phyloP scores from a whole-genome alignment of 2,113 vertebrate genomes.

The Albula glossodonta region DNA sequence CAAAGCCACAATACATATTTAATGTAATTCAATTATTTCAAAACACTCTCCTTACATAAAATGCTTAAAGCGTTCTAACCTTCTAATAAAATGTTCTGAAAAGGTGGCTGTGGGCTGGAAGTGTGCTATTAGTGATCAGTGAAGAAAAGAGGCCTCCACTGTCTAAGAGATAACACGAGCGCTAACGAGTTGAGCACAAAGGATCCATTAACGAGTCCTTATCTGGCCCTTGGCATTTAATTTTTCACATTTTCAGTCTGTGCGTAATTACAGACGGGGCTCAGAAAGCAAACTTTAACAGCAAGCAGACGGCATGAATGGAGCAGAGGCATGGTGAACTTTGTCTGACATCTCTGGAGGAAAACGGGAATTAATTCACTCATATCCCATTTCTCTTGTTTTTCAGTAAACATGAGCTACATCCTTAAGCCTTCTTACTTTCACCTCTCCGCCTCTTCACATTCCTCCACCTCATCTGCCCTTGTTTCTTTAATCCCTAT shows the following conservation, averaged over 20 bases:
- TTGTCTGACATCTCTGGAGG: background rate
- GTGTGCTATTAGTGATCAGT: background rate
- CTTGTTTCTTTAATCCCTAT: background rate
- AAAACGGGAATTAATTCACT: background rate
- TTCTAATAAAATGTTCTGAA: background rate
- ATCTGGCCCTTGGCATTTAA: background rate
- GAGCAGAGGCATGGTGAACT: background rate
- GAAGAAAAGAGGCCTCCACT: background rate
- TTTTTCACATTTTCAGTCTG: background rate
- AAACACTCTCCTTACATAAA: background rate
- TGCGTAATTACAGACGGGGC: background rate
- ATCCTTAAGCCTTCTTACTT: background rate
- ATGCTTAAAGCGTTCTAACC: background rate
- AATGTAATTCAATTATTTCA: background rate
- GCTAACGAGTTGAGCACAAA: background rate
- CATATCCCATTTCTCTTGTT: background rate
- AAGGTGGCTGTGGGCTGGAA: background rate
- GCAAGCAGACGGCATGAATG: background rate
- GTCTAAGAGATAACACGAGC: background rate
- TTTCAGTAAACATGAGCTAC: background rate
- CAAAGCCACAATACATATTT: background rate
- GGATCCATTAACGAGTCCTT: background rate
- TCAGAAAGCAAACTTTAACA: background rate
- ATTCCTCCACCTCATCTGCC: constrained; percentile 3
- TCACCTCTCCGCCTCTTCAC: background rate